phyloP scores from a whole-genome alignment of 2,888 invertebrate genomes.

The Cantharis rufa region DNA sequence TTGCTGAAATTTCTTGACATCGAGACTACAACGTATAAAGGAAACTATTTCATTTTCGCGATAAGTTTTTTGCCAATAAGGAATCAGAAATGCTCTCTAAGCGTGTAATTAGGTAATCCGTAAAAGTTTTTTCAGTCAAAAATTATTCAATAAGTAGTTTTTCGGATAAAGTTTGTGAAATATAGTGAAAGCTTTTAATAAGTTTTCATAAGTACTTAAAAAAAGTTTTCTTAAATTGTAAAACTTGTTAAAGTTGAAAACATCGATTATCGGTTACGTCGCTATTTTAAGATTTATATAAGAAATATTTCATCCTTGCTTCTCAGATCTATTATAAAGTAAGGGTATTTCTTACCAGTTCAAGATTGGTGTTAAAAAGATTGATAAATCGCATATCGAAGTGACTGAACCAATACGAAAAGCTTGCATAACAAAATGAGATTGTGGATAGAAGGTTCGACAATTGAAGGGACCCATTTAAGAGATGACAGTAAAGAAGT shows the following conservation, averaged over 20 bases:
- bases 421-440: slow-evolving; percentile 29
- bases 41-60: background rate
- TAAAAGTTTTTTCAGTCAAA: background rate
- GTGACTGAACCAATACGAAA: slow-evolving; percentile 27
- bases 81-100: background rate
- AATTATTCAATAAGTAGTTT: background rate
- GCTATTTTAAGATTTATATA: slow-evolving; percentile 34
- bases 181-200: slow-evolving; percentile 3
- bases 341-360: slow-evolving; percentile 27
- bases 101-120: background rate
- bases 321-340: slow-evolving; percentile 33
- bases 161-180: background rate
- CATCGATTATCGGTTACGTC: slow-evolving; percentile 28
- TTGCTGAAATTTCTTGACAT: background rate
- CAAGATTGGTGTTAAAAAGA: slow-evolving; percentile 25
- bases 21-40: background rate
- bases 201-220: slow-evolving; percentile 3
- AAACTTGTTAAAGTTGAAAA: slow-evolving; percentile 25
- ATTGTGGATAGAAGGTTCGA: slow-evolving; percentile 22
- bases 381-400: slow-evolving; percentile 31
- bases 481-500: background rate
- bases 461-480: slow-evolving; percentile 14
- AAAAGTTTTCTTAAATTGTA: slow-evolving; percentile 13
- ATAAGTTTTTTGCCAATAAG: background rate
- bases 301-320: slow-evolving; percentile 24